A percentile compares a stretch with the other conserved stretches of the same genome.
Conservation (phyloP, 64 coral and sea anemone genomes). For the Acropora yongei region DNA sequence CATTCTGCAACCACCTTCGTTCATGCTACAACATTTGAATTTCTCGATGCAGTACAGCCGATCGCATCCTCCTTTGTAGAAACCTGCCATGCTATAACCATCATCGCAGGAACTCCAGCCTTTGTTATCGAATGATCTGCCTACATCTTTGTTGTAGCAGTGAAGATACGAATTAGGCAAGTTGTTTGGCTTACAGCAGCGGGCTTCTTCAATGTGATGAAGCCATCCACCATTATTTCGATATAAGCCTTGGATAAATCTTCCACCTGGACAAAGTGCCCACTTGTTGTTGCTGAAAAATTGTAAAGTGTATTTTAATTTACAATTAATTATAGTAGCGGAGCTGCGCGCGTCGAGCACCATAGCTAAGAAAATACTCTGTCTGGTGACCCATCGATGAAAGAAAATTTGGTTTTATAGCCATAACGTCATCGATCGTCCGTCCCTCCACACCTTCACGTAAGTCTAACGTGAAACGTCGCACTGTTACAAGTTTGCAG, state of each 20-base stretch:
- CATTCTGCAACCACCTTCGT: background rate
- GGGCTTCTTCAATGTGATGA: slow-evolving; percentile 52
- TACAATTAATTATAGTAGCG: too few relatives aligned
- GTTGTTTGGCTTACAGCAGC: slow-evolving; percentile 46
- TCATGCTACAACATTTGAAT: slow-evolving; percentile 63
- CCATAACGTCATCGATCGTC: too few relatives aligned
- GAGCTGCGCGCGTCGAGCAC: too few relatives aligned
- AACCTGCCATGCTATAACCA: slow-evolving; percentile 32
- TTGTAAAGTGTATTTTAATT: too few relatives aligned
- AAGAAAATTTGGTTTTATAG: too few relatives aligned
- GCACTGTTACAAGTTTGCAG: too few relatives aligned
- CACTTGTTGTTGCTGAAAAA: slow-evolving; percentile 38
- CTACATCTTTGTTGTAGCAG: slow-evolving; percentile 49
- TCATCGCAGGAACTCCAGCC: slow-evolving; percentile 33
- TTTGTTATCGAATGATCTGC: slow-evolving; percentile 26
- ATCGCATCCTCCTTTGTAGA: slow-evolving; percentile 50
- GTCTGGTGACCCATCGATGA: too few relatives aligned
- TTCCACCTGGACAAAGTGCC: slow-evolving; percentile 41
- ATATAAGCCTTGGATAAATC: slow-evolving; percentile 44
- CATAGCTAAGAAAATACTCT: too few relatives aligned
- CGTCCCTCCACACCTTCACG: too few relatives aligned
- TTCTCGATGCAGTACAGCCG: slow-evolving; percentile 40
- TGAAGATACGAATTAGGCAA: slow-evolving; percentile 7
- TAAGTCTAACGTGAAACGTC: too few relatives aligned
- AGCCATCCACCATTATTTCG: background rate